phyloP scores from a whole-genome alignment of 2,113 vertebrate genomes.

The Nannospalax galili region DNA sequence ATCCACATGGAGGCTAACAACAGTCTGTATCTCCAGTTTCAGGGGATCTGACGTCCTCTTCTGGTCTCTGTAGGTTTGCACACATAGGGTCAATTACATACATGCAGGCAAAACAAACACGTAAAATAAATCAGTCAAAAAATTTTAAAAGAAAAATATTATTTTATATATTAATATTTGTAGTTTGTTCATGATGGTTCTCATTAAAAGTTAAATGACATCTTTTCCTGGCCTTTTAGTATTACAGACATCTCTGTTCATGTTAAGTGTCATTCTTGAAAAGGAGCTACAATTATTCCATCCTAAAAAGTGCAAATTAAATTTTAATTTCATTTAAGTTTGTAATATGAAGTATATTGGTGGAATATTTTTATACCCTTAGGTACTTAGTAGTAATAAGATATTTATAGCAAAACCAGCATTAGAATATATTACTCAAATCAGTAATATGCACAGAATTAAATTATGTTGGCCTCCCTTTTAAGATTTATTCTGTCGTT shows the following conservation, averaged over 20 bases:
- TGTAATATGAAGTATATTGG: conserved; percentile 47
- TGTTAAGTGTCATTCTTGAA: conserved; percentile 62
- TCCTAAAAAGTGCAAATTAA: conserved; percentile 62
- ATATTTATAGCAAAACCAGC: conserved; percentile 57
- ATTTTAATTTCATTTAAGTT: conserved; percentile 62
- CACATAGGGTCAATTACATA: no score
- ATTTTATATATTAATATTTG: not conserved
- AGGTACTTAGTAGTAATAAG: conserved; percentile 56
- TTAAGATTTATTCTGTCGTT: conserved; percentile 66
- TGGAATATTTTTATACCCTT: conserved; percentile 48
- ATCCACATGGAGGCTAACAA: no score
- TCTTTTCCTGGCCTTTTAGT: conserved; percentile 38
- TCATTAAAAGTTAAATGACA: conserved; percentile 45
- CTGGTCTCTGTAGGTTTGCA: no score
- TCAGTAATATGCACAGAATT: conserved; percentile 60
- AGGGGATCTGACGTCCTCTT: no score
- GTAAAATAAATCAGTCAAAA: no score
- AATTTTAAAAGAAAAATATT: not conserved
- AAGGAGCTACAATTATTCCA: conserved; percentile 47
- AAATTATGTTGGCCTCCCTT: conserved; percentile 58
- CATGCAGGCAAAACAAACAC: no score
- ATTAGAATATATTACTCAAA: conserved; percentile 60
- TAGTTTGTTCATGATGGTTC: not conserved
- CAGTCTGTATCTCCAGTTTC: no score
- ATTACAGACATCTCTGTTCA: conserved; percentile 7